Conservation (phyloP, 2,113 vertebrate genomes). For the Gnathochromis pfefferi region DNA sequence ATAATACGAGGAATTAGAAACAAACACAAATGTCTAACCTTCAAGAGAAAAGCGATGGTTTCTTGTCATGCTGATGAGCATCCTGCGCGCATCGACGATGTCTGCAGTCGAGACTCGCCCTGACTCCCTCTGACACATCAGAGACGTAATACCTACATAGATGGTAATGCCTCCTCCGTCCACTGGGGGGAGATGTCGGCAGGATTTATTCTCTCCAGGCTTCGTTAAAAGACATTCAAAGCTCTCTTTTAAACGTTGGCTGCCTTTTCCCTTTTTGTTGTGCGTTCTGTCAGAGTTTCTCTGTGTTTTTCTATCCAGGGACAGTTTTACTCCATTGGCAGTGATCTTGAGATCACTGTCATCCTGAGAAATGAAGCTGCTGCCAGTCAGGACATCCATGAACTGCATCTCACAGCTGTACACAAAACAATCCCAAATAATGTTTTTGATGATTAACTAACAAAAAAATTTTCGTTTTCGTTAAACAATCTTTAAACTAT, state of each 20-base stretch:
- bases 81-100: slow-evolving; percentile 45
- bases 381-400: background rate
- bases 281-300: background rate
- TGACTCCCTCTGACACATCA: slow-evolving; percentile 55
- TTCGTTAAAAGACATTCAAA: background rate
- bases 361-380: background rate
- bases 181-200: background rate
- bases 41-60: background rate
- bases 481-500: background rate
- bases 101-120: slow-evolving; percentile 72
- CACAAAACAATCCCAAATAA: background rate
- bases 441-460: background rate
- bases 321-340: background rate
- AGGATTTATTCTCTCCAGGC: background rate
- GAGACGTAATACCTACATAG: slow-evolving; percentile 35
- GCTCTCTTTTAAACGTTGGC: background rate
- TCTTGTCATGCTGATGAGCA: slow-evolving; percentile 29
- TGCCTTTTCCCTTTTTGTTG: background rate
- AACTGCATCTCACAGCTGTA: background rate
- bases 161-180: background rate
- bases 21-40: background rate
- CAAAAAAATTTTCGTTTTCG: background rate
- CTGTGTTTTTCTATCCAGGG: background rate
- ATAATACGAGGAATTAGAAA: background rate
- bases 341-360: background rate